These are phyloP conservation scores for Cossypha niveicapilla DNA, from an alignment of 2,797 vertebrate genomes.

Conservation along the genomic window DNA sequence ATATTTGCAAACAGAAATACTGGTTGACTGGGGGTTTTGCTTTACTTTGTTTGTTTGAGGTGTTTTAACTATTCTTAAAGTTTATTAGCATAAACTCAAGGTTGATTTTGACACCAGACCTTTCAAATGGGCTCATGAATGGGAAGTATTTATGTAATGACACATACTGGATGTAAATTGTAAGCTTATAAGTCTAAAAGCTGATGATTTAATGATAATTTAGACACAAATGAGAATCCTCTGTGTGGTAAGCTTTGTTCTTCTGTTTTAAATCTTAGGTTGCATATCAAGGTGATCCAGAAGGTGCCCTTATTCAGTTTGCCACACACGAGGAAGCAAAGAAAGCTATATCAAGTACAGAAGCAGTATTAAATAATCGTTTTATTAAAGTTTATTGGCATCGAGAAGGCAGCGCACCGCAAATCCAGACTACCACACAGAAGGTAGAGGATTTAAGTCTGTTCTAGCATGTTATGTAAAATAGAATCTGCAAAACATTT, in stretches of 20 bases:
- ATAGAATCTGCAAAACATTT: neutral
- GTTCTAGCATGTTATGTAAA: neutral
- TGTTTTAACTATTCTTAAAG: neutral
- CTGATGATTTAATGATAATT: neutral
- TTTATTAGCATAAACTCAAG: neutral
- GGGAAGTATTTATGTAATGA: neutral
- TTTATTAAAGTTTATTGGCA: slow-evolving; percentile 96
- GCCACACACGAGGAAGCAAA: slow-evolving; percentile 89
- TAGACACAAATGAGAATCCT: neutral
- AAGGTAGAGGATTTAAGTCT: slow-evolving; percentile 66
- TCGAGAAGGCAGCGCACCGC: slow-evolving; percentile 78
- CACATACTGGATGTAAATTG: neutral
- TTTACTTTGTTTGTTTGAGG: neutral
- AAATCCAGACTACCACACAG: slow-evolving; percentile 64
- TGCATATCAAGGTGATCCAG: slow-evolving; percentile 91
- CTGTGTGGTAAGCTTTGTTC: neutral
- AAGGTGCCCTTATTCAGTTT: slow-evolving; percentile 95
- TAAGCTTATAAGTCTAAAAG: neutral
- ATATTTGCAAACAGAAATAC: neutral
- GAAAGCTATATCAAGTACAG: slow-evolving; percentile 91
- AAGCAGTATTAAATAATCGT: slow-evolving; percentile 95
- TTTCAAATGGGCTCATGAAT: neutral
- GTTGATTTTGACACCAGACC: neutral
- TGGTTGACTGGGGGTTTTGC: neutral
- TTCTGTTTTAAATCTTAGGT: slow-evolving; percentile 79